Percentiles rank a stretch among this genome's conserved stretches.
Conservation (phyloP, 2,888 invertebrate species). For the Sericinus montela region DNA sequence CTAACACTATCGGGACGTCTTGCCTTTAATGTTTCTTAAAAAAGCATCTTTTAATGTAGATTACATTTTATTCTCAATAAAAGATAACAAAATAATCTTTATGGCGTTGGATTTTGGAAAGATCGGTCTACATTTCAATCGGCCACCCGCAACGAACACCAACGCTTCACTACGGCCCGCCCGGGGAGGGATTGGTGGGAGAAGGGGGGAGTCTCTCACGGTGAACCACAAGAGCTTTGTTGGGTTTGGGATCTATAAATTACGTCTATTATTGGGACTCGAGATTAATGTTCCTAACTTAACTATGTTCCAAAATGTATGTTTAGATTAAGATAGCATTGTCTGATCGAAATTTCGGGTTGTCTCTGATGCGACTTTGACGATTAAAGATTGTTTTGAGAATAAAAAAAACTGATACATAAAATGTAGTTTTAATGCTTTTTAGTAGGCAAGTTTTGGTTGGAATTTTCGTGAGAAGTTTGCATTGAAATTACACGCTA, state of each 20-base stretch:
- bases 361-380: not conserved
- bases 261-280: conserved; percentile 14
- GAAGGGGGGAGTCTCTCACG: conserved; percentile 3
- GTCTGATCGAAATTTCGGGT: not conserved
- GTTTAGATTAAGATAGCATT: conserved; percentile 14
- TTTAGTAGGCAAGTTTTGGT: too few species aligned
- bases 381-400: too few species aligned
- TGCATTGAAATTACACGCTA: too few species aligned
- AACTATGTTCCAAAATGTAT: conserved; percentile 14
- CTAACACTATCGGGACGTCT: too few species aligned
- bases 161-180: not conserved
- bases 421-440: too few species aligned
- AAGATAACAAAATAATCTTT: not conserved
- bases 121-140: not conserved
- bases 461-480: too few species aligned
- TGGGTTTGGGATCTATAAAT: conserved; percentile 17
- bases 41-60: not conserved
- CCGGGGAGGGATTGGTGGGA: not conserved
- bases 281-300: conserved; percentile 15
- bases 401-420: too few species aligned
- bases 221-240: conserved; percentile 15
- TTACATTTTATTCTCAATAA: not conserved
- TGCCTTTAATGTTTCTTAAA: too few species aligned
- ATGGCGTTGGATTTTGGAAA: not conserved
- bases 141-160: conserved; percentile 11